Percentiles rank a stretch among this genome's conserved stretches.
These are phyloP conservation scores for Pseudoips prasinana DNA, from an alignment of 2,888 invertebrate genomes.

Conservation along the genomic window DNA sequence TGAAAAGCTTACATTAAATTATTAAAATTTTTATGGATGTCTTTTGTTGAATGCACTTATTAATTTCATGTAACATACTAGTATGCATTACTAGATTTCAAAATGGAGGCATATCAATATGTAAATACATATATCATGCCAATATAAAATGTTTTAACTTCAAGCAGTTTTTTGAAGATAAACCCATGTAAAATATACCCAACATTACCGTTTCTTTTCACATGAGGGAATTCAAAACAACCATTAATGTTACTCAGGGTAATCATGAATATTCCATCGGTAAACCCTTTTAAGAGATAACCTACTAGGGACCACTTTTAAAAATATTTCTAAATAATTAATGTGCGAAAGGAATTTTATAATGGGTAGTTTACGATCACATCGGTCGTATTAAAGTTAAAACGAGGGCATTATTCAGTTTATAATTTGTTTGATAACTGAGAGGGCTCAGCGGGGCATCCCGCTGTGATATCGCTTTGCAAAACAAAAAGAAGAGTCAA, in stretches of 20 bases:
- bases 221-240: slow-evolving; percentile 64
- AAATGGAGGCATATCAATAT: no score
- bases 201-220: slow-evolving; percentile 50
- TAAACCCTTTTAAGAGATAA: slow-evolving; percentile 63
- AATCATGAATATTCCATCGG: slow-evolving; percentile 65
- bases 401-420: slow-evolving; percentile 18
- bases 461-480: slow-evolving; percentile 41
- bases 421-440: slow-evolving; percentile 36
- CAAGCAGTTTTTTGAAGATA: slow-evolving; percentile 49
- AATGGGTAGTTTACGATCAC: slow-evolving; percentile 30
- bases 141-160: no score
- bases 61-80: no score
- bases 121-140: no score
- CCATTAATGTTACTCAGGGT: slow-evolving; percentile 64
- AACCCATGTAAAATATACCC: slow-evolving; percentile 43
- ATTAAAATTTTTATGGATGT: no score
- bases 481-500: slow-evolving; percentile 56
- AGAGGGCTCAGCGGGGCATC: slow-evolving; percentile 41
- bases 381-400: slow-evolving; percentile 17
- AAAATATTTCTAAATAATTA: slow-evolving; percentile 53
- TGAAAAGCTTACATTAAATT: no score
- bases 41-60: no score
- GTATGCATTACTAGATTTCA: no score
- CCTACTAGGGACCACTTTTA: slow-evolving; percentile 43
- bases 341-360: slow-evolving; percentile 31